Base-by-base conservation (phyloP, 2,888 invertebrate species). In the Perizoma affinitatum region DNA sequence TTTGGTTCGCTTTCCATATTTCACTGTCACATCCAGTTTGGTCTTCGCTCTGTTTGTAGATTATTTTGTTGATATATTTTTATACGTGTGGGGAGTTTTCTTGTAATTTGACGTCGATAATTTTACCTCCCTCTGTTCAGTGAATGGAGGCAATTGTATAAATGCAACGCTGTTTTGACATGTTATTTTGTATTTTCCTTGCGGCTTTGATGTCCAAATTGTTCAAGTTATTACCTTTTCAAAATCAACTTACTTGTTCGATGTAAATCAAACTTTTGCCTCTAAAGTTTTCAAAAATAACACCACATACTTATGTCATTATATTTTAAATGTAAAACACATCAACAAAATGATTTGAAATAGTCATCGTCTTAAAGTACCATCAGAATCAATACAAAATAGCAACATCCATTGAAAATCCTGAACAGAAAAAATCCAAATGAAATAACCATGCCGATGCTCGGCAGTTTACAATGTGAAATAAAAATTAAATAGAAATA, bases 401-500 rank as follows among this genome's bases (percentile, higher is more conserved):
- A 58, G 52, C 59, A 49, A 48, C 59, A 53, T 60, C 34, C 38
- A 61, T 50, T 10, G 47, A 53, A 68, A 60, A 49, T 47, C 8
- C 35, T 50, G 51, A 69, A 52, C 62, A 62, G 49, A 65, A 69
- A 70, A 66, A 71, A 63, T 70, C 71, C 64, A 78, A 86, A 87
- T 86, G 74, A 73, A 83, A 87, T 84, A 78, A 84, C 74, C 77
- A 74, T 78, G 80, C 73, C 68, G 73, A 67, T 70, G 69, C 58
- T 68, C 71, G 69, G 67, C 65, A 47, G 63, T 67, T 69, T 75
- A 90, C 89, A 90, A 90, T 90, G 79, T 84, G 78, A 83, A 88
- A 87, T 85, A 86, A 86, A 85, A 87, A 86, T 85, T 86, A 82
- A 88, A 87, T 86, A 86, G 81, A 90, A 90, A 90, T 88, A 89